Base-by-base conservation (phyloP, 1,140 invertebrate genomes). In the Calephelis virginiensis region DNA sequence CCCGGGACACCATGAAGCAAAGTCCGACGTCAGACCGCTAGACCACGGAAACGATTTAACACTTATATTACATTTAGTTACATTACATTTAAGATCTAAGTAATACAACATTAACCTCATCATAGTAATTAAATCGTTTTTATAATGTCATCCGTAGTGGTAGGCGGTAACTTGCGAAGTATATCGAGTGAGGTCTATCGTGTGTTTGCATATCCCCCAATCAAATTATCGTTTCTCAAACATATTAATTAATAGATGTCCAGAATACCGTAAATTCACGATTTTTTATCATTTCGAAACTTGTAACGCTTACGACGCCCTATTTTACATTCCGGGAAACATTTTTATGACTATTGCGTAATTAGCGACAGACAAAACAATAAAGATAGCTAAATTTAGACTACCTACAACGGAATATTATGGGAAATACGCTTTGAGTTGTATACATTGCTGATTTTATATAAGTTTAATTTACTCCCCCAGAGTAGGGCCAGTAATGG, bases 321-420 rank as follows among this genome's bases (percentile, higher is more conserved):
- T 73, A 79, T 82, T 80, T 71, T 73, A 72, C 66, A 71, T 70
- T 77, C 71, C 71, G 76, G 78, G 78, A 80, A 83, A 82, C 73
- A 46, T 63, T 46, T 59, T 63, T 63, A 63, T 48, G 76, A 81
- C 53, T 61, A 71, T 85, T 85, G 76, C 82, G 77, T 79, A 85
- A 84, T 76, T 67, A 69, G 50, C 73, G 64, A 78, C 77, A 82
- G 80, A 84, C 82, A 81, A 76, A 82, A 85, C 79, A 85, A 85
- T 81, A 70, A 70, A 67, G 61, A 72, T 69, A 61, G 74, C 74
- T 81, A 75, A 77, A 78, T 80, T 78, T 81, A 79, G 69, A 68
- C 11, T 45, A 49, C 46, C 40, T 10, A 59, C 50, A 40, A 63
- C 56, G 61, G 63, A 75, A 73, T 63, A 48, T 28, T 14, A 28